Evolutionary conservation across 2,797 vertebrate genomes (phyloP).

Genomic region (Melanotaenia nigrans): DNA sequence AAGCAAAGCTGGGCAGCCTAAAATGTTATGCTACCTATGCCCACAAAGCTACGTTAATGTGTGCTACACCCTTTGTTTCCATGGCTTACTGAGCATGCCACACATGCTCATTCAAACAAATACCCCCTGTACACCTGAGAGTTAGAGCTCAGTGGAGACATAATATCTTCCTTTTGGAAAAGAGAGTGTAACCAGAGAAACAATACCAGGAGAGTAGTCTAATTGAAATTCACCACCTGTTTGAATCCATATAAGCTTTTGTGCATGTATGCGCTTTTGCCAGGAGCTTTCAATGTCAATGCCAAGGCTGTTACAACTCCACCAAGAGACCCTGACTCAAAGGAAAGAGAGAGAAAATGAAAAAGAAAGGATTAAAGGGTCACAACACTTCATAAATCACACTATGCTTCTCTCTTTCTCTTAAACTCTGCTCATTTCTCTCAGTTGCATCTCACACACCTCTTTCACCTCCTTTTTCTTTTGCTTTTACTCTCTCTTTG

Average conservation of each 20-base stretch:
- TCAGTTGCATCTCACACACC: conserved; percentile 22
- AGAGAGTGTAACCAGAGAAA: conserved; percentile 43
- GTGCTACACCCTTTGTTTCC: conserved; percentile 57
- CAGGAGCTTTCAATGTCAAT: conserved; percentile 66
- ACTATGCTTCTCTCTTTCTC: conserved; percentile 36
- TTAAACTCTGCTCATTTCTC: conserved; percentile 43
- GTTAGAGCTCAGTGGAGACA: conserved; percentile 46
- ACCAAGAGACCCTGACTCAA: conserved; percentile 59
- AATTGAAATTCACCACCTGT: conserved; percentile 79
- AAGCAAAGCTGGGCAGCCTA: conserved; percentile 26
- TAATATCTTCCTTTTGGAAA: conserved; percentile 49
- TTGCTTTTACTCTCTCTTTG: conserved; percentile 3
- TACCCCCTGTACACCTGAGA: conserved; percentile 48
- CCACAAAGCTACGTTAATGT: conserved; percentile 62
- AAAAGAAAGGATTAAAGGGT: conserved; percentile 45
- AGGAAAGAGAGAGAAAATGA: conserved; percentile 45
- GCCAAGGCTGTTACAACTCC: conserved; percentile 72
- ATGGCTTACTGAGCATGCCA: conserved; percentile 30
- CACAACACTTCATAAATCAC: conserved; percentile 77
- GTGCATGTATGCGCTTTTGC: conserved; percentile 34
- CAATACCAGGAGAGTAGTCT: conserved; percentile 50
- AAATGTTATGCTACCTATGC: conserved; percentile 41
- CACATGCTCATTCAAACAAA: conserved; percentile 12
- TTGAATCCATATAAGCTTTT: conserved; percentile 39
- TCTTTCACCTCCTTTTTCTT: background rate